A percentile compares a stretch with the other conserved stretches of the same genome.
Evolutionary conservation across 2,113 vertebrate genomes (phyloP).

Genomic region (Pterophyllum scalare): DNA sequence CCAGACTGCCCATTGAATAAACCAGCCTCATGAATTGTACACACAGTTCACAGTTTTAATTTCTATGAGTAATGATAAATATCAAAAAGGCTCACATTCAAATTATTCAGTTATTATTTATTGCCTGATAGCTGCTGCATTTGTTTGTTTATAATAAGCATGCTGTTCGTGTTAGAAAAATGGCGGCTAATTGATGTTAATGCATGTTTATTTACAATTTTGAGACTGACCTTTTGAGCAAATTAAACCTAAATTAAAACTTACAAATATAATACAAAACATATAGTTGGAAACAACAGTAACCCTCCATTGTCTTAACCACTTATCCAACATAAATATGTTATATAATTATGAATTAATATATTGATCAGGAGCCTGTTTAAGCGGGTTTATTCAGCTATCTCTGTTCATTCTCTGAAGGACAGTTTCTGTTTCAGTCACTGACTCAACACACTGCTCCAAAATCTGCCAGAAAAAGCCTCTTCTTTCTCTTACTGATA

Average conservation of each 20-base stretch:
- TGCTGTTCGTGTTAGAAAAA: no score
- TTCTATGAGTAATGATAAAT: neutral
- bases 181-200: neutral
- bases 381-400: conserved; percentile 3
- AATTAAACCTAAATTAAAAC: neutral
- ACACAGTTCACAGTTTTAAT: neutral
- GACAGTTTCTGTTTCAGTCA: neutral
- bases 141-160: neutral
- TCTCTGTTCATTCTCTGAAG: neutral
- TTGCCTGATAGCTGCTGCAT: neutral
- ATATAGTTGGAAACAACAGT: no score
- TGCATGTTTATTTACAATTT: neutral
- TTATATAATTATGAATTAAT: neutral
- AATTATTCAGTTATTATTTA: neutral
- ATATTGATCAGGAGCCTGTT: neutral
- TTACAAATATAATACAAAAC: no score
- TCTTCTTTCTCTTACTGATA: neutral
- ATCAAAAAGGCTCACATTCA: neutral
- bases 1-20: neutral
- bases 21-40: neutral
- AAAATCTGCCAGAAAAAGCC: neutral
- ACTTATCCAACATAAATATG: neutral
- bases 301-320: no score
- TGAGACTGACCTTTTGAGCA: neutral
- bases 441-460: neutral